Conservation (phyloP, 2,797 vertebrate genomes). For the Apogon talboti region DNA sequence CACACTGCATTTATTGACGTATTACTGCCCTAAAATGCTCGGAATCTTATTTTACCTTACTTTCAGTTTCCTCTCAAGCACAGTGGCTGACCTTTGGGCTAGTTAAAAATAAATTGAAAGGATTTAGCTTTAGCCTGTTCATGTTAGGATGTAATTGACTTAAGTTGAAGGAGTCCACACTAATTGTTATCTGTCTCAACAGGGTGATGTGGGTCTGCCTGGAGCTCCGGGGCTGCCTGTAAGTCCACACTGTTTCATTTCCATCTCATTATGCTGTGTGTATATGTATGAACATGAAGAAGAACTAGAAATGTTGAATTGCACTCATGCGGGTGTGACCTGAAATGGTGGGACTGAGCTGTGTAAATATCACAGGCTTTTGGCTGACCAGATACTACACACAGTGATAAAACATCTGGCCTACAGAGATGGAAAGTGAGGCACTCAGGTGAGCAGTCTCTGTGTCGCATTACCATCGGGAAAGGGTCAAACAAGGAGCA, state of each 20-base stretch:
- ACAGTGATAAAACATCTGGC: conserved; percentile 49
- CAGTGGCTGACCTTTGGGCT: conserved; percentile 23
- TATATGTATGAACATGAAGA: conserved; percentile 21
- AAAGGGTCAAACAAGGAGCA: conserved; percentile 65
- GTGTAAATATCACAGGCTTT: conserved; percentile 61
- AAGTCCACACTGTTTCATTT: conserved; percentile 78
- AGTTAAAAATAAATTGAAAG: conserved; percentile 17
- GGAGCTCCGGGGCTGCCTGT: conserved; percentile 85
- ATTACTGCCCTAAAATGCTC: conserved; percentile 30
- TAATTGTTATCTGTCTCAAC: conserved; percentile 60
- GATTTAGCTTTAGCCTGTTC: conserved; percentile 15
- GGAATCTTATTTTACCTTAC: conserved; percentile 44
- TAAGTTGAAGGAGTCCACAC: conserved; percentile 16
- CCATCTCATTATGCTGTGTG: conserved; percentile 52
- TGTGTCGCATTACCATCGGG: conserved; percentile 63
- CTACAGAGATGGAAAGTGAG: conserved; percentile 59
- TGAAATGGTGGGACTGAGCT: conserved; percentile 39
- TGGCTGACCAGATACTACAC: conserved; percentile 24
- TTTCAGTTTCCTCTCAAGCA: conserved; percentile 48
- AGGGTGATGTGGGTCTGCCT: conserved; percentile 89
- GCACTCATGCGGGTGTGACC: conserved; percentile 25
- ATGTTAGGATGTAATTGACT: conserved; percentile 10
- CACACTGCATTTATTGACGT: conserved; percentile 30
- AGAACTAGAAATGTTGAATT: conserved; percentile 24
- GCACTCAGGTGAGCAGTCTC: conserved; percentile 64